Percentiles rank a stretch among this genome's conserved stretches.
phyloP scores from a whole-genome alignment of 1,140 invertebrate species.

The Piezodorus guildinii region DNA sequence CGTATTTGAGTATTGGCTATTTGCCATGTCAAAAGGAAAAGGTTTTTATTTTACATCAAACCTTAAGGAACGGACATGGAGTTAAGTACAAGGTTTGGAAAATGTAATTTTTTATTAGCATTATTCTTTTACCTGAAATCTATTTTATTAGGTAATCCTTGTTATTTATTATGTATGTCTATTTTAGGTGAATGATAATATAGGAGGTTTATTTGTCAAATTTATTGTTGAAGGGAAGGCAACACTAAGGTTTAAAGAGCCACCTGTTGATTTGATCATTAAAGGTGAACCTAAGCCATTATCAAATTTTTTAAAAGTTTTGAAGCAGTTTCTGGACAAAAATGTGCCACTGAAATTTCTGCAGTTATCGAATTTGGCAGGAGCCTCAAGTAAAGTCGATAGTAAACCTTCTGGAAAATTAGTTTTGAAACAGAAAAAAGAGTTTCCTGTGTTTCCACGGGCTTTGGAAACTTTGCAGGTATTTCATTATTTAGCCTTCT shows the following conservation, averaged over 20 bases:
- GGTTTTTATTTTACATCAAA: neutral
- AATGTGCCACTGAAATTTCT: too few relatives aligned
- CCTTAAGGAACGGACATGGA: neutral
- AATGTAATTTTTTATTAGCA: too few relatives aligned
- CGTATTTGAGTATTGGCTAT: neutral
- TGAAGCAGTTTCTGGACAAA: neutral
- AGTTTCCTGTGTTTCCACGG: neutral
- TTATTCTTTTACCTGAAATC: too few relatives aligned
- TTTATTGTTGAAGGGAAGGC: constrained; percentile 15
- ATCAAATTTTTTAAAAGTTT: neutral
- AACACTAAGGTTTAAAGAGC: constrained; percentile 15
- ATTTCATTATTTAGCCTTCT: neutral
- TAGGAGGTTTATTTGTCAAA: neutral
- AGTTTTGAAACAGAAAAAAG: constrained; percentile 1
- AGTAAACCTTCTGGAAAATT: neutral
- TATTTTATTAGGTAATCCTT: too few relatives aligned
- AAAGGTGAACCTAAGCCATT: neutral
- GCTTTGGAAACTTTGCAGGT: constrained; percentile 1
- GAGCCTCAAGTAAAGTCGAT: constrained; percentile 1
- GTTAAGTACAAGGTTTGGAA: neutral
- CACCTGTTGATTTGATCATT: constrained; percentile 14
- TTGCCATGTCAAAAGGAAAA: neutral
- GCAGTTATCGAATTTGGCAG: constrained; percentile 1
- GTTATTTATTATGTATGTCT: neutral
- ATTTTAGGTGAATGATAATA: neutral